phyloP scores from a whole-genome alignment of 2,797 vertebrate species.

The Acanthornis magna region DNA sequence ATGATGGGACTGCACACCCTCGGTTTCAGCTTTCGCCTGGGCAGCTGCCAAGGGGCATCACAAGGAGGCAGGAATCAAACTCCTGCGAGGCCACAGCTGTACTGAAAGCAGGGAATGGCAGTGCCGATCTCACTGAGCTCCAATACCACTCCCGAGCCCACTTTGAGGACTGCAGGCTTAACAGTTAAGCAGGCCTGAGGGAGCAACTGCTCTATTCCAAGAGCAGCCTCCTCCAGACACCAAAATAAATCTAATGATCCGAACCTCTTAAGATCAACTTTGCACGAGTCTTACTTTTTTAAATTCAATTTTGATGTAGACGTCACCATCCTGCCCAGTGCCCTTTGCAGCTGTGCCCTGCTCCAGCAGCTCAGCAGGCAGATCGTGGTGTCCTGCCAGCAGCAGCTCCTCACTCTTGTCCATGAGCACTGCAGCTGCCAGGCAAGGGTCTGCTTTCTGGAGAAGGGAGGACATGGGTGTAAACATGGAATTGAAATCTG shows the following conservation, averaged over 20 bases:
- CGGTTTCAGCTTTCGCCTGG: neutral
- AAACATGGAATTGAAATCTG: neutral
- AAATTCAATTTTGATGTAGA: slow-evolving; percentile 21
- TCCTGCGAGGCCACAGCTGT: neutral
- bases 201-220: neutral
- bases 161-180: neutral
- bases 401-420: slow-evolving; percentile 51
- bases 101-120: neutral
- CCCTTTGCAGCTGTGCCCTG: neutral
- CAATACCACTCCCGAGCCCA: fast-evolving
- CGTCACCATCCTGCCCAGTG: neutral
- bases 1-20: neutral
- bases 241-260: fast-evolving
- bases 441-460: slow-evolving; percentile 66
- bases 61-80: neutral
- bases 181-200: neutral
- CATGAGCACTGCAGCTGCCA: neutral
- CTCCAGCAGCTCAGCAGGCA: slow-evolving; percentile 71
- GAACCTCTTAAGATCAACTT: neutral
- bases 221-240: neutral
- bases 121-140: neutral
- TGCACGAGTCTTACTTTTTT: neutral
- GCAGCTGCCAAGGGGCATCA: neutral
- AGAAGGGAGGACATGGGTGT: neutral
- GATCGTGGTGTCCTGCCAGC: slow-evolving; percentile 68